phyloP scores from a whole-genome alignment of 2,797 vertebrate genomes.

The Gymnothorax javanicus region DNA sequence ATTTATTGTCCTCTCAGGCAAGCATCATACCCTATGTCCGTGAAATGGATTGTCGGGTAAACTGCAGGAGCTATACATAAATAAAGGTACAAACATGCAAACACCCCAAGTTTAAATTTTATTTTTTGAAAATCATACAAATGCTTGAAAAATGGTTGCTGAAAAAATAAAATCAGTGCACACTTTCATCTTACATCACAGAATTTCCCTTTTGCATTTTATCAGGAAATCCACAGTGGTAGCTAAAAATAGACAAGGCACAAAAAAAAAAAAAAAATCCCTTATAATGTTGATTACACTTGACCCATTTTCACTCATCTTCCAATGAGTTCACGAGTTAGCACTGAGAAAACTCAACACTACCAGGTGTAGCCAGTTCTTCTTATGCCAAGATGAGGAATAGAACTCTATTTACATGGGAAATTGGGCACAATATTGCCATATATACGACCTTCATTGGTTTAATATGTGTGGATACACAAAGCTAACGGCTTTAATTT shows the following conservation, averaged over 20 bases:
- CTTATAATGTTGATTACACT: too few species aligned
- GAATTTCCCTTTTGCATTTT: background rate
- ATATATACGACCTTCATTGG: too few species aligned
- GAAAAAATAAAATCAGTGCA: background rate
- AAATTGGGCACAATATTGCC: too few species aligned
- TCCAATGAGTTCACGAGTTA: too few species aligned
- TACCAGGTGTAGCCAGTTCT: too few species aligned
- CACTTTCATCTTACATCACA: background rate
- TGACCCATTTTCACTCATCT: too few species aligned
- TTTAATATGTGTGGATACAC: too few species aligned
- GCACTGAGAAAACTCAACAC: too few species aligned
- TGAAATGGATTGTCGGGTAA: background rate
- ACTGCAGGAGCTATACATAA: background rate
- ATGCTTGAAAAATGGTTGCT: background rate
- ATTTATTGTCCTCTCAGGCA: background rate
- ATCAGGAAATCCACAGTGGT: background rate
- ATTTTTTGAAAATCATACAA: background rate
- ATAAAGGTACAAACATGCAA: background rate
- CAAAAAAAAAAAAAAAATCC: too few species aligned
- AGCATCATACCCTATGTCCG: background rate
- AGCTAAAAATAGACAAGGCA: background rate
- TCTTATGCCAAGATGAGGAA: too few species aligned
- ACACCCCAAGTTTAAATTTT: background rate
- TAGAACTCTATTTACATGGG: too few species aligned
- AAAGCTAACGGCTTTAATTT: too few species aligned